Evolutionary conservation across 1,140 invertebrate species (phyloP).

Genomic region (Brachionus manjavacas): DNA sequence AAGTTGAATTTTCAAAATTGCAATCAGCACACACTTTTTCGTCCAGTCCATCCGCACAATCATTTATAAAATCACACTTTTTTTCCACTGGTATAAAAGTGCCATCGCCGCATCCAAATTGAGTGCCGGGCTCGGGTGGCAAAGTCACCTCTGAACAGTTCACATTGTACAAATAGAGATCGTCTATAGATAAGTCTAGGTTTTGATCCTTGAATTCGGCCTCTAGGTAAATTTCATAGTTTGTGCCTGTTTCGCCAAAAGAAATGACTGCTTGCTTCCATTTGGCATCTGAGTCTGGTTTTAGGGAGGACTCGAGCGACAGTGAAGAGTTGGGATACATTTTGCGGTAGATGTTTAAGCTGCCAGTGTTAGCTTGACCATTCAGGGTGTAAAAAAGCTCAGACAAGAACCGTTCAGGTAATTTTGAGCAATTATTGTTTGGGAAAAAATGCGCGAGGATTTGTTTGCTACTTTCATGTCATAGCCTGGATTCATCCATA

Average conservation of each 20-base stretch:
- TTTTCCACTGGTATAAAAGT: constrained; percentile 41
- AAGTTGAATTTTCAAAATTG: constrained; percentile 45
- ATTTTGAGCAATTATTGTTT: constrained; percentile 6
- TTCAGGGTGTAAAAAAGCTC: not conserved
- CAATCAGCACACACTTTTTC: constrained; percentile 46
- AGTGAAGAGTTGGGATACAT: not conserved
- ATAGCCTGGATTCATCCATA: constrained; percentile 39
- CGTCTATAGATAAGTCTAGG: constrained; percentile 45
- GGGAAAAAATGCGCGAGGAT: not conserved
- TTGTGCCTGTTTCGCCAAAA: not conserved
- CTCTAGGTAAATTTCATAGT: constrained; percentile 35
- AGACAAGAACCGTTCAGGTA: constrained; percentile 25
- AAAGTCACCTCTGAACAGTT: not conserved
- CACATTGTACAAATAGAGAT: constrained; percentile 44
- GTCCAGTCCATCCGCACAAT: constrained; percentile 45
- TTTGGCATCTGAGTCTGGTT: not conserved
- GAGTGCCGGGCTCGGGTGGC: constrained; percentile 19
- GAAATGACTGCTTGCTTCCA: not conserved
- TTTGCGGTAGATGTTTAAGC: not conserved
- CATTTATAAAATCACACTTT: constrained; percentile 46
- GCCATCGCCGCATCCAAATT: constrained; percentile 46
- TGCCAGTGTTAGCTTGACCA: not conserved
- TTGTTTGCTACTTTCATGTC: not conserved
- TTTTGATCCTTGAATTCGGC: constrained; percentile 20
- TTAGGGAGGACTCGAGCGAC: not conserved